phyloP scores from a whole-genome alignment of 2,797 vertebrate genomes.

The Liparis tanakae region DNA sequence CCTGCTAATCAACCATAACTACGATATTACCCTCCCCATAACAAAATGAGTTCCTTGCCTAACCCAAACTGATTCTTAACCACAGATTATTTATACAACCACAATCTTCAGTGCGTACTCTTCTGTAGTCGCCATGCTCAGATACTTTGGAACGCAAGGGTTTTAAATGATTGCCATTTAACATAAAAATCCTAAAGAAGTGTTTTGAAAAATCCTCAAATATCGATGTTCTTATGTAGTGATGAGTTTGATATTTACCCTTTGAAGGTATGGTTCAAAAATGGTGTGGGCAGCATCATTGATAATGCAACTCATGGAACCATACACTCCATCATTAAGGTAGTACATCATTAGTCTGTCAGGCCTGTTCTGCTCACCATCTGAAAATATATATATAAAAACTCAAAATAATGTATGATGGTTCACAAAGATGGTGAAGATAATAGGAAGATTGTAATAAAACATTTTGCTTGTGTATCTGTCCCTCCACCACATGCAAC shows the following conservation, averaged over 20 bases:
- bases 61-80: neutral
- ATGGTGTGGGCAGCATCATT: neutral
- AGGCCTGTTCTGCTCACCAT: neutral
- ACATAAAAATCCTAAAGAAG: neutral
- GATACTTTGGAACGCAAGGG: neutral
- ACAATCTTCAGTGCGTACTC: neutral
- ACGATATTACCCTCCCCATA: neutral
- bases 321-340: neutral
- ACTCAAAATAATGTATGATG: neutral
- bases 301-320: neutral
- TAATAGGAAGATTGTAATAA: neutral
- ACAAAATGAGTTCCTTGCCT: no score
- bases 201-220: neutral
- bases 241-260: neutral
- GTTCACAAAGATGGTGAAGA: neutral
- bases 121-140: neutral
- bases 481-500: neutral
- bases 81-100: neutral
- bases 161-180: neutral
- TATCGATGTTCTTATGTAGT: neutral
- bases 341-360: constrained; percentile 4
- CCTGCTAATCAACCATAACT: neutral
- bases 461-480: no score
- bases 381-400: neutral
- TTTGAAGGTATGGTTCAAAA: neutral